phyloP scores from a whole-genome alignment of 2,888 invertebrate species.

The Callosobruchus maculatus region DNA sequence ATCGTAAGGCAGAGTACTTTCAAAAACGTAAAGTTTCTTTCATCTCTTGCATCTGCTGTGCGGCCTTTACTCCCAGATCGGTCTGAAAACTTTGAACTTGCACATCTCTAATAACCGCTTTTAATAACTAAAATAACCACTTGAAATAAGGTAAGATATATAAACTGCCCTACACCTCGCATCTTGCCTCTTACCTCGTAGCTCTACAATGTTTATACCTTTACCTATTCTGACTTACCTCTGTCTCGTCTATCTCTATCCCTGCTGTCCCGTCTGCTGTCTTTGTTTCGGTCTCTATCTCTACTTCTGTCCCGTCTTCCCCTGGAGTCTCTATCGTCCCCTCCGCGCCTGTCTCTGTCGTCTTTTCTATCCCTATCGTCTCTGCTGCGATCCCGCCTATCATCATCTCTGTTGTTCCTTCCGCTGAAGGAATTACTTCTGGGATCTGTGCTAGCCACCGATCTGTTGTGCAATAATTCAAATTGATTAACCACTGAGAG shows the following conservation, averaged over 20 bases:
- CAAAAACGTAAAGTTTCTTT: too few relatives aligned
- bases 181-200: too few relatives aligned
- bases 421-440: neutral
- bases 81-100: too few relatives aligned
- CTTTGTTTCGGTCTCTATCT: constrained; percentile 31
- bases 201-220: too few relatives aligned
- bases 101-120: too few relatives aligned
- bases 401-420: constrained; percentile 15
- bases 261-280: constrained; percentile 1
- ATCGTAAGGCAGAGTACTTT: too few relatives aligned
- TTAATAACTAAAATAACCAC: too few relatives aligned
- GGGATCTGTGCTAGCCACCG: neutral
- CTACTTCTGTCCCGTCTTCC: constrained; percentile 35
- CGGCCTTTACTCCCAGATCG: too few relatives aligned
- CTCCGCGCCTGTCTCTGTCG: constrained; percentile 18
- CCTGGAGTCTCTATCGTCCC: constrained; percentile 23
- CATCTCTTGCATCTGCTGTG: too few relatives aligned
- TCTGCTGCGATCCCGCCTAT: constrained; percentile 22
- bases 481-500: constrained; percentile 5
- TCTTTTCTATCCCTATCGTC: constrained; percentile 34
- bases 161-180: too few relatives aligned
- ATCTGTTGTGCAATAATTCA: neutral
- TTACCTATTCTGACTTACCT: constrained; percentile 1
- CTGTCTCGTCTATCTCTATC: constrained; percentile 23
- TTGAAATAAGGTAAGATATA: too few relatives aligned